Conservation (phyloP, 2,113 vertebrate species). For the Tyto alba region DNA sequence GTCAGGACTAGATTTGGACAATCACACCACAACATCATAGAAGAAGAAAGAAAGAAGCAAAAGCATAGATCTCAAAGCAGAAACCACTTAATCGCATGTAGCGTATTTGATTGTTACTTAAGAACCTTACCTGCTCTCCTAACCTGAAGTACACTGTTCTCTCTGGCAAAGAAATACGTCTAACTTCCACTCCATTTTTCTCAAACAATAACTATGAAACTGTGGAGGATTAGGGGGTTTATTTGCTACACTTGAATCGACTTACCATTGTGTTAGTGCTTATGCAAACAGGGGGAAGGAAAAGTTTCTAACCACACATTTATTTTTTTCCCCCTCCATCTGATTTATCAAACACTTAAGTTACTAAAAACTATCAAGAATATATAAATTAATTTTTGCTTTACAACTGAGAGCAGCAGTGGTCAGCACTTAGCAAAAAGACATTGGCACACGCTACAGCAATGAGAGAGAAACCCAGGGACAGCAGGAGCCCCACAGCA, state of each 20-base stretch:
- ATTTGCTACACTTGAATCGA: neutral
- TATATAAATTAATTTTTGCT: neutral
- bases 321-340: neutral
- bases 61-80: neutral
- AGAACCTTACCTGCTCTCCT: neutral
- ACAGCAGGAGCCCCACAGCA: neutral
- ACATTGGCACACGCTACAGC: neutral
- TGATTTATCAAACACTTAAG: neutral
- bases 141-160: neutral
- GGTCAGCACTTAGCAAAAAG: neutral
- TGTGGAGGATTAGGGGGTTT: neutral
- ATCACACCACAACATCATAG: neutral
- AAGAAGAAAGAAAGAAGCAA: neutral
- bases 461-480: neutral
- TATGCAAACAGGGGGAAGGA: neutral
- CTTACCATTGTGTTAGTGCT: neutral
- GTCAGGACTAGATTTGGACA: neutral
- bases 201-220: neutral
- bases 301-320: neutral
- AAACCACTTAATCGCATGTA: neutral
- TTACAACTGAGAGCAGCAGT: neutral
- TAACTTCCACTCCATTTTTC: neutral
- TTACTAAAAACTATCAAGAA: neutral
- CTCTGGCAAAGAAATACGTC: neutral
- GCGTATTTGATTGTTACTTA: neutral